These are phyloP conservation scores for Synanthedon andrenaeformis DNA, from an alignment of 2,888 invertebrate genomes.

Conservation along the genomic window DNA sequence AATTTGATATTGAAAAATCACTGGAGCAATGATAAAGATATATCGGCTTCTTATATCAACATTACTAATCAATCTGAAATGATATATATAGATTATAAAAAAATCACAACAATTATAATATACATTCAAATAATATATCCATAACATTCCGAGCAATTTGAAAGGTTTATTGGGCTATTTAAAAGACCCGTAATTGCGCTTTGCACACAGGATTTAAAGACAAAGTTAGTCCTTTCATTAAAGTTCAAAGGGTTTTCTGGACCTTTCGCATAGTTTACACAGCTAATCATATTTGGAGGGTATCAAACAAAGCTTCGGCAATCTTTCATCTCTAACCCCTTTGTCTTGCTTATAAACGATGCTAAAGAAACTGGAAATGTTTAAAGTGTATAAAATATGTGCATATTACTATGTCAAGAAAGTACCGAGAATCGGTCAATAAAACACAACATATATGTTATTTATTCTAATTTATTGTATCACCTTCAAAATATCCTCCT, in stretches of 20 bases:
- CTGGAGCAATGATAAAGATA: too few species aligned
- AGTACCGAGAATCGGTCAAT: too few species aligned
- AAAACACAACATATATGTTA: too few species aligned
- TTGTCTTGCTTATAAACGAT: conserved; percentile 15
- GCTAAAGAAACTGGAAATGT: not conserved
- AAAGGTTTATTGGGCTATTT: conserved; percentile 20
- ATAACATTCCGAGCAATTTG: not conserved
- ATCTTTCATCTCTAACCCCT: conserved; percentile 29
- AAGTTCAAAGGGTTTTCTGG: conserved; percentile 38
- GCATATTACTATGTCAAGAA: too few species aligned
- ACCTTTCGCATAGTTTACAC: conserved; percentile 37
- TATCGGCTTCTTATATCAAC: too few species aligned
- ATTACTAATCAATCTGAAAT: too few species aligned
- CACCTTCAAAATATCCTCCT: too few species aligned
- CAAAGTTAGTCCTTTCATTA: conserved; percentile 26
- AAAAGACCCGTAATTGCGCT: conserved; percentile 27
- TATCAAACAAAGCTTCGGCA: conserved; percentile 29
- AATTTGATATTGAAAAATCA: too few species aligned
- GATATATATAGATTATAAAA: too few species aligned
- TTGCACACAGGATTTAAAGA: conserved; percentile 31
- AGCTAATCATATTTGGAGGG: conserved; percentile 40
- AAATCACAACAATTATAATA: too few species aligned
- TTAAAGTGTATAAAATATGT: not conserved
- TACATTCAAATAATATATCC: not conserved
- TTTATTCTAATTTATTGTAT: too few species aligned